phyloP scores from a whole-genome alignment of 2,113 vertebrate species.

The Pyrgilauda ruficollis region DNA sequence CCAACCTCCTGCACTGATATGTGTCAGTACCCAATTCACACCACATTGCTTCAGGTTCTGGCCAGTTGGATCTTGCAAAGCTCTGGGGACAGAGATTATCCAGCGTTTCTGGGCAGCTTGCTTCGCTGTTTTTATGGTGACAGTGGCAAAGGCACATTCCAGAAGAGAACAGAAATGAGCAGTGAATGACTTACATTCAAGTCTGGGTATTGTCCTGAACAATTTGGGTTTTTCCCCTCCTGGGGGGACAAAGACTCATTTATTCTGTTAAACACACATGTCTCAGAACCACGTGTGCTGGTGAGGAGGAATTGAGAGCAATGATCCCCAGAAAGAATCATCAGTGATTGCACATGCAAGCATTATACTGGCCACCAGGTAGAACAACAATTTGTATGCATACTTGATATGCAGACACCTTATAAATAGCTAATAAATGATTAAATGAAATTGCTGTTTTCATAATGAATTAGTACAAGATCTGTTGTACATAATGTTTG shows the following conservation, averaged over 20 bases:
- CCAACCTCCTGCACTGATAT: not conserved
- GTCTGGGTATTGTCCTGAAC: not conserved
- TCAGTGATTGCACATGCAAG: not conserved
- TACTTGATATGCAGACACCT: constrained; percentile 33
- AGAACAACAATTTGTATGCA: constrained; percentile 37
- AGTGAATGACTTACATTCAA: not conserved
- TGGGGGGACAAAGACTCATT: not conserved
- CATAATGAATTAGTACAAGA: constrained; percentile 52
- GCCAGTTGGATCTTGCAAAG: not conserved
- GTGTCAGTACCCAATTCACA: not conserved
- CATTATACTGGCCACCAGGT: not conserved
- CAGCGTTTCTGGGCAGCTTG: not conserved
- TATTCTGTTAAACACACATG: not conserved
- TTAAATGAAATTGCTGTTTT: constrained; percentile 61
- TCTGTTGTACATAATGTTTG: constrained; percentile 35
- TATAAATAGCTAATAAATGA: constrained; percentile 62
- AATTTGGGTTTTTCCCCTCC: not conserved
- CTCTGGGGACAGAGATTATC: not conserved
- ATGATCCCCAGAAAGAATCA: not conserved
- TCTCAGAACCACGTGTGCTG: not conserved
- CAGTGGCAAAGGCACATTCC: not conserved
- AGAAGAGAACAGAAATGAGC: not conserved
- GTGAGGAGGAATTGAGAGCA: not conserved
- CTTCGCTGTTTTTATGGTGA: not conserved
- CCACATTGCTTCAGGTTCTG: not conserved